Evolutionary conservation across 2,888 invertebrate species (phyloP), one percentile per base, ranked within the genome.

Genomic region (Melipona bicolor): DNA sequence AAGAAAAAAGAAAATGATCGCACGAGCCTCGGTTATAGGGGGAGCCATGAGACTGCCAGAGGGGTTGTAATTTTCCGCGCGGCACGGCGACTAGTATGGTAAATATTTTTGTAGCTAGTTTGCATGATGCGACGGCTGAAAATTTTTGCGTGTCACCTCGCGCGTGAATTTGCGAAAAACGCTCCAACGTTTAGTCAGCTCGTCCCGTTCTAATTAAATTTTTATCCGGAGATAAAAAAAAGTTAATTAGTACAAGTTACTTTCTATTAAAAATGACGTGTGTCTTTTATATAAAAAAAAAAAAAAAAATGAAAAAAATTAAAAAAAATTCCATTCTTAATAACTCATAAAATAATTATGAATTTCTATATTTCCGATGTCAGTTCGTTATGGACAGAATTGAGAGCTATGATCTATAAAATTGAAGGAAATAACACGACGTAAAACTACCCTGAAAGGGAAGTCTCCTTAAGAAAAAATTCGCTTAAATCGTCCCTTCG

Each of bases 101-200:
- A 72, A 73, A 81, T 69, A 73, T 81, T 81, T 81, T 81, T 73
- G 56, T 64, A 79, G 50, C 61, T 56, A 64, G 62, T 73, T 73
- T 69, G 73, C 73, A 62, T 27, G 68, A 59, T n/a, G 36, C 5
- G 2, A 17, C 15, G 17, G 9, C 36, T 32, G n/a, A 27, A 59
- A 71, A 71, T 80, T 70, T 43, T 71, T 43, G n/a, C 50, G 19
- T 59, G 24, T n/a, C 19, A 43, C 19, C 65, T 50, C 3, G 13
- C 21, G 54, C 65, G 9, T 4, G 17, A 19, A 19, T 54, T 54
- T 43, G 49, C 27, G 15, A 50, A 32, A 17, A 61, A 27, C 17
- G 11, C 21, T 36, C 13, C 2, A 5, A 32, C 64, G 21, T 36
- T 27, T 15, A 19, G 43, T 43, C 43, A 43, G 21, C n/a, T 32